Conservation (phyloP, 2,888 invertebrate genomes). For the Lepidochitona cinerea region DNA sequence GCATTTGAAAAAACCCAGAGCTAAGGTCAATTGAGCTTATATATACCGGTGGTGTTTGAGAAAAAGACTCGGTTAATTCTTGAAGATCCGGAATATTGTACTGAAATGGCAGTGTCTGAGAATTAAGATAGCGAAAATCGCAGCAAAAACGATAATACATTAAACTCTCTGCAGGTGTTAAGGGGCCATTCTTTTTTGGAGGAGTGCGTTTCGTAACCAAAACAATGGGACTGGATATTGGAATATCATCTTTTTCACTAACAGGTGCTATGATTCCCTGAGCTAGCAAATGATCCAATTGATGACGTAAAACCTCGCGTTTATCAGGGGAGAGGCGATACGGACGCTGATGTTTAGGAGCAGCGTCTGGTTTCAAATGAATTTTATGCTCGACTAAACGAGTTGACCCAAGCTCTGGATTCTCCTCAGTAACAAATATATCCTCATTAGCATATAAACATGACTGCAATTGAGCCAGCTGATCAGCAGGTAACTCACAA, state of each 20-base stretch:
- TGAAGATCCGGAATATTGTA: constrained; percentile 10
- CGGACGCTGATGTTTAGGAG: background rate
- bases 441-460: too few species aligned
- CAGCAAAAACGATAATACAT: constrained; percentile 6
- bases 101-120: background rate
- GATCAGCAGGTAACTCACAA: too few species aligned
- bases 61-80: constrained; percentile 4
- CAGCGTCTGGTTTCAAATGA: constrained; percentile 3
- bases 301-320: constrained; percentile 2
- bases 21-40: constrained; percentile 7
- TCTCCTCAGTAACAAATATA: constrained; percentile 11
- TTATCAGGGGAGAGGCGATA: constrained; percentile 5
- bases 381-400: background rate
- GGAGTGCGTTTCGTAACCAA: background rate
- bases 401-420: background rate
- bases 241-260: constrained; percentile 1
- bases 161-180: background rate
- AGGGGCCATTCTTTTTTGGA: background rate
- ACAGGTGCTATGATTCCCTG: constrained; percentile 11
- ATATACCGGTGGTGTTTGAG: background rate
- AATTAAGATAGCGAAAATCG: constrained; percentile 10
- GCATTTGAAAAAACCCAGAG: constrained; percentile 16
- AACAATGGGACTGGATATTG: constrained; percentile 5
- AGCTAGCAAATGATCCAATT: constrained; percentile 2
- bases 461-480: too few species aligned